Conservation (phyloP, 2,888 invertebrate genomes). For the Bugulina stolonifera region DNA sequence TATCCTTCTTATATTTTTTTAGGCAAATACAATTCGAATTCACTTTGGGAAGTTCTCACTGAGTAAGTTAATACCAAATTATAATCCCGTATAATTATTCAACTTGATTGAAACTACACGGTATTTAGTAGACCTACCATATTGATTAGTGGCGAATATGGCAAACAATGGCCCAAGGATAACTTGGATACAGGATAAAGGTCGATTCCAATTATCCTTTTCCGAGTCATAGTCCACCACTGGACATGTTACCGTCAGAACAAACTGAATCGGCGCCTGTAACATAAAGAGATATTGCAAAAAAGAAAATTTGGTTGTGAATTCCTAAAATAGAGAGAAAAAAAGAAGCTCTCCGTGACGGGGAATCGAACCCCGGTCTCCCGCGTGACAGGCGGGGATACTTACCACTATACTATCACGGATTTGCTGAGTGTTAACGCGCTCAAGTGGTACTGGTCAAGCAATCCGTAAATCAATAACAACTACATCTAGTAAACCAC, state of each 20-base stretch:
- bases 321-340: too few species aligned
- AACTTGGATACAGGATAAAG: constrained; percentile 58
- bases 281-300: constrained; percentile 29
- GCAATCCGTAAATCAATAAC: too few species aligned
- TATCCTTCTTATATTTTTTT: too few species aligned
- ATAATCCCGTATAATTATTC: too few species aligned
- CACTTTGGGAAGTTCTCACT: too few species aligned
- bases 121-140: not conserved
- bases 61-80: too few species aligned
- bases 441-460: too few species aligned
- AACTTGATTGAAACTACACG: not conserved
- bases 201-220: constrained; percentile 60
- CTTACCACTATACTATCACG: constrained; percentile 26
- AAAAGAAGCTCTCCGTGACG: constrained; percentile 26
- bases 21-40: too few species aligned
- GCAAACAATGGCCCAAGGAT: constrained; percentile 55
- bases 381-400: constrained; percentile 26
- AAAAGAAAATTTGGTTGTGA: not conserved
- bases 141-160: constrained; percentile 47
- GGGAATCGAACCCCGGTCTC: constrained; percentile 26
- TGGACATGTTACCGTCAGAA: constrained; percentile 59
- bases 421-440: constrained; percentile 16
- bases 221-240: constrained; percentile 56
- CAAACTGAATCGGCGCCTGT: constrained; percentile 56
- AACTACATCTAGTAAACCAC: too few species aligned